Evolutionary conservation across 1,140 invertebrate species (phyloP), one percentile per base, ranked within the genome.

Genomic region (Epicauta chinensis): DNA sequence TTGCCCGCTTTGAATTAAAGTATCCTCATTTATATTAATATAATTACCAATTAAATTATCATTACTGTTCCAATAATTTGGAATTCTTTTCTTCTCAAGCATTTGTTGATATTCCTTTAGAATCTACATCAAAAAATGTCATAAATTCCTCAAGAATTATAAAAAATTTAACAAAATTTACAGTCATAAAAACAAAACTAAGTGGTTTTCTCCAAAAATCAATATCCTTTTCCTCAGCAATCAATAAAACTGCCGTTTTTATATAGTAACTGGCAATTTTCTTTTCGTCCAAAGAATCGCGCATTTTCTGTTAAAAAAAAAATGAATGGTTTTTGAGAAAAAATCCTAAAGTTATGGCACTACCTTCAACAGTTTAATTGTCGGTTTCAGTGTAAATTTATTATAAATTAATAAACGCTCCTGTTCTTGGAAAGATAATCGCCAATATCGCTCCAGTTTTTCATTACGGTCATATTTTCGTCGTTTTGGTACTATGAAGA

Each of bases 191-290:
- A 3, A 72, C 62, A 1, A 68, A 51, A 47, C 70, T 72, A 2
- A 73, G 32, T 40, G 70, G 69, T 7, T 61, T 66, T 40, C 67
- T 65, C 70, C 73, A 77, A 47, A 67, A 71, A 3, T 56, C 59
- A 31, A 69, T 62, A 13, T 56, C 58, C 16, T 68, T 23, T 0
- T 29, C 48, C 38, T 70, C 52, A 0, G 71, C 58, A 58, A 70
- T 67, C 72, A 71, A 74, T 3, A 77, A 55, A 53, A 75, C 73
- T 0, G 76, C 53, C 3, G 75, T 76, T 57, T 77, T 77, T 17
- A 77, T 75, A 54, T 73, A 77, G 53, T 77, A 77, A 50, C 75
- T 77, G 0, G 75, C 72, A 14, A 76, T 73, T 1, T 55, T 51
- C 17, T 66, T 65, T 59, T 76, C 67, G 11, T 68, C 58, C 1